phyloP scores from a whole-genome alignment of 2,888 invertebrate species.

The Lordiphosa andalusiaca region DNA sequence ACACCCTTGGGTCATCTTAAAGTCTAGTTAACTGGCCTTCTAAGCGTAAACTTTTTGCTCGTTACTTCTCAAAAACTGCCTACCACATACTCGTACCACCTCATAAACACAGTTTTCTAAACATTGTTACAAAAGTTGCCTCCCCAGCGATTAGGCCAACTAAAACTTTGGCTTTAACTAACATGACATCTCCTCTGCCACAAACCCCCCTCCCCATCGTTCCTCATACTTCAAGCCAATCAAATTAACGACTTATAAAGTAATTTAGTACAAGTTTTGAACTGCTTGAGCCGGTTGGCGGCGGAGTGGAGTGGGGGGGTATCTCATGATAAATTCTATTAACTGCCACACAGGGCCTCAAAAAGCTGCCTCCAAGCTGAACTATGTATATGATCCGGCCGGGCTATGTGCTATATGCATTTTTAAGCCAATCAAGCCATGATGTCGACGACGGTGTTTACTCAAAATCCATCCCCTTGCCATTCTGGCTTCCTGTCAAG shows the following conservation, averaged over 20 bases:
- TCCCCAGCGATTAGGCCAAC: slow-evolving; percentile 54
- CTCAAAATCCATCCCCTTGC: slow-evolving; percentile 27
- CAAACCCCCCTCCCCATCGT: background rate
- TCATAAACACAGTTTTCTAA: slow-evolving; percentile 33
- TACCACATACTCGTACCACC: background rate
- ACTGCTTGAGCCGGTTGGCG: slow-evolving; percentile 45
- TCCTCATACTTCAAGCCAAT: slow-evolving; percentile 39
- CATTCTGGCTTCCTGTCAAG: slow-evolving; percentile 31
- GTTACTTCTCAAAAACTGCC: background rate
- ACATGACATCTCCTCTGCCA: slow-evolving; percentile 41
- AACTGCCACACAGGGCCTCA: slow-evolving; percentile 41
- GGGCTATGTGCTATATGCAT: slow-evolving; percentile 47
- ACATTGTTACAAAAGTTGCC: slow-evolving; percentile 63
- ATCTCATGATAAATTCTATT: slow-evolving; percentile 70
- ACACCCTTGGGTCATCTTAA: background rate
- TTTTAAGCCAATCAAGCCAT: slow-evolving; percentile 63
- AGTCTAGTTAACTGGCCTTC: slow-evolving; percentile 5
- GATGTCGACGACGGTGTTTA: slow-evolving; percentile 44
- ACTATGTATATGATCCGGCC: slow-evolving; percentile 7
- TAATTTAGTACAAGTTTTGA: slow-evolving; percentile 64
- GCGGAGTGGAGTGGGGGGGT: slow-evolving; percentile 43
- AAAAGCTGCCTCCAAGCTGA: slow-evolving; percentile 7
- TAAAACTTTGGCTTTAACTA: slow-evolving; percentile 53
- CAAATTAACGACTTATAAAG: slow-evolving; percentile 73
- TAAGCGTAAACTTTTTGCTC: slow-evolving; percentile 1